Evolutionary conservation across 2,888 invertebrate genomes (phyloP).

Genomic region (Tridacna gigas): DNA sequence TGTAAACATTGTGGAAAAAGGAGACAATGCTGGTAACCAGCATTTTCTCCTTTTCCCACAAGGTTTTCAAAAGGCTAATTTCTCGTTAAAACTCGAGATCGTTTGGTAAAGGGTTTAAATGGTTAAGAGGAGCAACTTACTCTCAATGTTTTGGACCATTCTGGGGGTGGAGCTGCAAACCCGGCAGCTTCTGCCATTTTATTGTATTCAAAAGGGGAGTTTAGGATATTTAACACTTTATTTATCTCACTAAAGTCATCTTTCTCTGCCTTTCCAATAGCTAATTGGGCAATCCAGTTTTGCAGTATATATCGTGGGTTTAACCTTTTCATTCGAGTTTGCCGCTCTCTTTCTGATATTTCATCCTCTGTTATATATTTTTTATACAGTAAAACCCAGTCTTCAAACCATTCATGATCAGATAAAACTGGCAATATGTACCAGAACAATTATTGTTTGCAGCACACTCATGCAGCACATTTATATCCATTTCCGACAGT

Average conservation of each 20-base stretch:
- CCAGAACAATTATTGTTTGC: slow-evolving; percentile 74
- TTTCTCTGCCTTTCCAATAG: slow-evolving; percentile 73
- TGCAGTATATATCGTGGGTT: slow-evolving; percentile 82
- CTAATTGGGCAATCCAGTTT: slow-evolving; percentile 82
- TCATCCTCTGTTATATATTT: slow-evolving; percentile 53
- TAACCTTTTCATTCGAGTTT: slow-evolving; percentile 66
- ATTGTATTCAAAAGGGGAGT: slow-evolving; percentile 73
- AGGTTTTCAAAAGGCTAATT: neutral
- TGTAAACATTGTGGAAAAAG: neutral
- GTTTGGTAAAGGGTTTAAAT: too few relatives aligned
- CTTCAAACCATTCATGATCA: slow-evolving; percentile 72
- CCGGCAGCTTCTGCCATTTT: slow-evolving; percentile 74
- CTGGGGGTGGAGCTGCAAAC: slow-evolving; percentile 75
- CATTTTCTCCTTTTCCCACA: slow-evolving; percentile 12
- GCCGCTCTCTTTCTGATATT: slow-evolving; percentile 64
- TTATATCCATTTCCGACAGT: slow-evolving; percentile 86
- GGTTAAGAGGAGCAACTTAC: slow-evolving; percentile 81
- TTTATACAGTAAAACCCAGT: slow-evolving; percentile 74
- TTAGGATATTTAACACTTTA: slow-evolving; percentile 68
- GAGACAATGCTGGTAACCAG: slow-evolving; percentile 2
- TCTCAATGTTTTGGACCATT: slow-evolving; percentile 77
- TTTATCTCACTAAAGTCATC: slow-evolving; percentile 73
- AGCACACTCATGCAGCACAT: slow-evolving; percentile 82
- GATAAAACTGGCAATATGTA: slow-evolving; percentile 84
- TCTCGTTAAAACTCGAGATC: too few relatives aligned